phyloP scores from a whole-genome alignment of 2,888 invertebrate species.

The Drosophila kokeensis region DNA sequence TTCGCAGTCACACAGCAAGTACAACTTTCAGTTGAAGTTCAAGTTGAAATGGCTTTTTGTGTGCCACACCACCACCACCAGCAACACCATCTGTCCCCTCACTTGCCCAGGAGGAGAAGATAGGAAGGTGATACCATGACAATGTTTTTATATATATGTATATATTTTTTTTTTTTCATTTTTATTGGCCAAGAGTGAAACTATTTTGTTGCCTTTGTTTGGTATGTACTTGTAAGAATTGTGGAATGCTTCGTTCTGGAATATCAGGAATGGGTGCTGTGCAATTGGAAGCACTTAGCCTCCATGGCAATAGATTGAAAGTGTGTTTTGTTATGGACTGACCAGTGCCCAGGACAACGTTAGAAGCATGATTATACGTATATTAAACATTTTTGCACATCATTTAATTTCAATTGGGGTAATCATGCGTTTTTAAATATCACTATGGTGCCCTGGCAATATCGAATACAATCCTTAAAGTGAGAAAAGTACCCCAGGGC shows the following conservation, averaged over 20 bases:
- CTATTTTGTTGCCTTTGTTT: constrained; percentile 38
- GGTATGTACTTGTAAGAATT: constrained; percentile 11
- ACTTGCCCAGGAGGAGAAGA: not conserved
- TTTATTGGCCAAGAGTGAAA: constrained; percentile 22
- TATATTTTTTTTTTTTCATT: constrained; percentile 6
- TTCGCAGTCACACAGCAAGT: constrained; percentile 44
- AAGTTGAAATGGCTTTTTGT: constrained; percentile 73
- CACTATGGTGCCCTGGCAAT: constrained; percentile 32
- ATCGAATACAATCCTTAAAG: constrained; percentile 26
- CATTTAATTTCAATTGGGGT: constrained; percentile 70
- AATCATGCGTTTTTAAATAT: constrained; percentile 47
- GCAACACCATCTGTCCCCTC: not conserved
- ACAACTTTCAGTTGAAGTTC: constrained; percentile 30
- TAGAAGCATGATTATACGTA: constrained; percentile 13
- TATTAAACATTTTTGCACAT: constrained; percentile 73
- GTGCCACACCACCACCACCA: constrained; percentile 19
- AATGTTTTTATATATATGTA: constrained; percentile 25
- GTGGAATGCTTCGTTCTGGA: constrained; percentile 30
- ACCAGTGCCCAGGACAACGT: constrained; percentile 74
- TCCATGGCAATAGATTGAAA: constrained; percentile 65
- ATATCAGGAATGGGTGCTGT: constrained; percentile 3
- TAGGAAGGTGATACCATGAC: constrained; percentile 56
- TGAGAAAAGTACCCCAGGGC: constrained; percentile 33
- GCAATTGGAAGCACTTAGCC: constrained; percentile 56
- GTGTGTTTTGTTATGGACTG: constrained; percentile 38